Evolutionary conservation across 2,888 invertebrate species (phyloP).

Genomic region (Philhelius pedissequus): DNA sequence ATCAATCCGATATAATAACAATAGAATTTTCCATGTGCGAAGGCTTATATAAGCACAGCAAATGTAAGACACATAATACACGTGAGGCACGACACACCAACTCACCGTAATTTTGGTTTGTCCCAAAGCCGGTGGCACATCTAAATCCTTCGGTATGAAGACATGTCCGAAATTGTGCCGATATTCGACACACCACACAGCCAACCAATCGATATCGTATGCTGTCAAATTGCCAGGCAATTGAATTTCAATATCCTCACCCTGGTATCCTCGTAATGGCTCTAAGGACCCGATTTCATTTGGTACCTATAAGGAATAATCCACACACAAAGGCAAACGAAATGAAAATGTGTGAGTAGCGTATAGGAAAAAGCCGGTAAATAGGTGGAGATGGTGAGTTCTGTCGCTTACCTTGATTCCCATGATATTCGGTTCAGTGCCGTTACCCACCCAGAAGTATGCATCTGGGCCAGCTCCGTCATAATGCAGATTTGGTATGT

Average conservation of each 20-base stretch:
- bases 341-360: not conserved
- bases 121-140: conserved; percentile 93
- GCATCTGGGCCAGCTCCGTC: conserved; percentile 95
- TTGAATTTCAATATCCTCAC: conserved; percentile 94
- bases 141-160: conserved; percentile 90
- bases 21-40: not conserved
- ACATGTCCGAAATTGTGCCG: conserved; percentile 95
- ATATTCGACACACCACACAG: conserved; percentile 95
- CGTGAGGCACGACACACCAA: conserved; percentile 51
- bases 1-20: conserved; percentile 15
- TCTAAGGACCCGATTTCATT: conserved; percentile 92
- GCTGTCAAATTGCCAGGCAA: conserved; percentile 91
- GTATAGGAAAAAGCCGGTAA: not conserved
- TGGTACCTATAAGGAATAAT: conserved; percentile 82
- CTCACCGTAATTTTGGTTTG: conserved; percentile 94
- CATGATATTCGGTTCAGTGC: conserved; percentile 87
- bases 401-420: conserved; percentile 85
- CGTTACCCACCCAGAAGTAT: conserved; percentile 96
- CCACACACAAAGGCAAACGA: conserved; percentile 23
- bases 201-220: conserved; percentile 94
- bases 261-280: conserved; percentile 91
- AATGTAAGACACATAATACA: not conserved
- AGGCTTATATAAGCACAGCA: not conserved
- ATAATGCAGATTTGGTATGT: conserved; percentile 94
- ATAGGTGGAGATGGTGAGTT: not conserved